Base-by-base conservation (phyloP, 1,140 invertebrate genomes). In the Mercenaria mercenaria region DNA sequence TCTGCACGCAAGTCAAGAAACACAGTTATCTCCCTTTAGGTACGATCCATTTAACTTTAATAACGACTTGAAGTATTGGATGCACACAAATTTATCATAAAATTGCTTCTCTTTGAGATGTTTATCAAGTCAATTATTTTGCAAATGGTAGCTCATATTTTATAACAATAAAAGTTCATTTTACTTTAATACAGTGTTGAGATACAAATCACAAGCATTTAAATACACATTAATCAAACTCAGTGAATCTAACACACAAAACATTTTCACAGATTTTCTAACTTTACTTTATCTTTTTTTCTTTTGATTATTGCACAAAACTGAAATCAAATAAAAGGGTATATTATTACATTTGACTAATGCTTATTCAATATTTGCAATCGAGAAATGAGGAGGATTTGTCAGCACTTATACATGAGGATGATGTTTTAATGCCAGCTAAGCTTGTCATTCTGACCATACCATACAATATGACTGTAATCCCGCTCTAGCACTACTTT, bases 41-140 rank as follows among this genome's bases (percentile, higher is more conserved):
- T 59, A 59, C 52, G 52, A 59, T 20, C 52, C 10, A 15, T 59
- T 59, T 59, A 59, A 59, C 23, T 72, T 72, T 41, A 18, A 72
- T 52, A 50, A 34, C 41, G 26, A 13, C 26, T 18, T 79, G 76
- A 79, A 18, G 29, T 50, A 79, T 79, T 79, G 76, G 76, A 50
- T 79, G 41, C 39, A 79, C 76, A 79, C 76, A 79, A 79, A 79
- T 79, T 79, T 79, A 79, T 64, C 59, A 50, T 82, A 39, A 67
- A 61, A 81, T 82, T 52, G 29, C 13, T 52, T 67, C 39, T 39
- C 23, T 69, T 82, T 20, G n/a, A 39, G 79, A 37, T 56, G 37
- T 67, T 52, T 41, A 72, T 72, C 67, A 41, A 23, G 39, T 10
- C 67, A 72, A n/a, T 39, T 10, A n/a, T 72, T 39, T 41, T 41